These are phyloP conservation scores for Neuroscelio doddi DNA, from an alignment of 2,888 invertebrate species.

Conservation along the genomic window DNA sequence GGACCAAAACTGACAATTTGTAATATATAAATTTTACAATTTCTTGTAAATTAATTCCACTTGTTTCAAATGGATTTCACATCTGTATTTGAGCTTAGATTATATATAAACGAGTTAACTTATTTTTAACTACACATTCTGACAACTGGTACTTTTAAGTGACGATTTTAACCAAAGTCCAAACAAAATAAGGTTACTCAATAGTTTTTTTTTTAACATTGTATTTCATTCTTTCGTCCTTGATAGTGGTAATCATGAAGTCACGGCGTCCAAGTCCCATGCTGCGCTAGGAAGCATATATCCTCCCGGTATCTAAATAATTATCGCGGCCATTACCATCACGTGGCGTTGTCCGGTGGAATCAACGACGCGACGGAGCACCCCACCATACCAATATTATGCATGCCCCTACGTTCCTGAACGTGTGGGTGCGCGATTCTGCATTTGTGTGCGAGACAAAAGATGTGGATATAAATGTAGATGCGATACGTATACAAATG, in stretches of 20 bases:
- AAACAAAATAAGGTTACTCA: not conserved
- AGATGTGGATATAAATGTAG: constrained; percentile 5
- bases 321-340: constrained; percentile 68
- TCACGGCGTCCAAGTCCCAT: constrained; percentile 62
- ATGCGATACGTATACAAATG: too few relatives aligned
- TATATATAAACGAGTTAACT: too few relatives aligned
- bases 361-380: constrained; percentile 57
- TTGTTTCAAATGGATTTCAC: too few relatives aligned
- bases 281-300: constrained; percentile 68
- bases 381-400: constrained; percentile 59
- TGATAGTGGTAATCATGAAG: constrained; percentile 51
- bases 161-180: too few relatives aligned
- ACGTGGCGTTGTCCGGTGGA: constrained; percentile 65
- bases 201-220: not conserved
- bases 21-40: too few relatives aligned
- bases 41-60: too few relatives aligned
- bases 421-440: constrained; percentile 34
- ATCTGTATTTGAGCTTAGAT: too few relatives aligned
- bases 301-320: constrained; percentile 68
- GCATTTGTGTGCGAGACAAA: constrained; percentile 18
- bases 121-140: too few relatives aligned
- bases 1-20: too few relatives aligned
- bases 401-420: constrained; percentile 46
- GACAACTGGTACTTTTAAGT: too few relatives aligned
- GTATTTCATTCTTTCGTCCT: constrained; percentile 40